Evolutionary conservation across 2,888 invertebrate species (phyloP).

Genomic region (Dichetophora obliterata): DNA sequence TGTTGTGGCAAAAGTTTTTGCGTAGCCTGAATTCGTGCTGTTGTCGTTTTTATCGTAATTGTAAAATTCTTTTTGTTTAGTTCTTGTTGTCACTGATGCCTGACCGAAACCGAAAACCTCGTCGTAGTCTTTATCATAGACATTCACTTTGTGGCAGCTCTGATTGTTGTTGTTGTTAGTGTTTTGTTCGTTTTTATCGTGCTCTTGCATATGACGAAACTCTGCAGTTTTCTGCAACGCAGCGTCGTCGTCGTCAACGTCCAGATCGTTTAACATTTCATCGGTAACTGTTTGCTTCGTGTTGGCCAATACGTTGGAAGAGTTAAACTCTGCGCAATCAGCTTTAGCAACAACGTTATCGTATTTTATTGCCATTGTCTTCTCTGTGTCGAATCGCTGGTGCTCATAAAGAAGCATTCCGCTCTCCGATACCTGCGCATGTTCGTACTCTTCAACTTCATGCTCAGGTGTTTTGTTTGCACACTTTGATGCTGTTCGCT

Average conservation of each 20-base stretch:
- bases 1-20: not conserved
- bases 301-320: constrained; percentile 50
- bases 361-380: not conserved
- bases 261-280: constrained; percentile 67
- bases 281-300: constrained; percentile 58
- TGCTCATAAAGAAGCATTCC: not conserved
- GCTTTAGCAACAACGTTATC: constrained; percentile 42
- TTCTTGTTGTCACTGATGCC: constrained; percentile 26
- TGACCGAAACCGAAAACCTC: constrained; percentile 46
- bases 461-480: not conserved
- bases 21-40: constrained; percentile 24
- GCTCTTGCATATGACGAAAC: not conserved
- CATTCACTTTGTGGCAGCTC: constrained; percentile 5
- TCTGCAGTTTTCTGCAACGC: not conserved
- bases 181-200: constrained; percentile 16
- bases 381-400: not conserved
- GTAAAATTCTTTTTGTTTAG: not conserved
- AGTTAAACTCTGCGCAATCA: constrained; percentile 53
- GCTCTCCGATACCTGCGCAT: constrained; percentile 18
- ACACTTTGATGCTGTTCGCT: constrained; percentile 50
- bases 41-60: constrained; percentile 21
- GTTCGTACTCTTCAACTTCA: constrained; percentile 2
- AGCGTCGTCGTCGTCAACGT: constrained; percentile 37
- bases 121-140: constrained; percentile 41
- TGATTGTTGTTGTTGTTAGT: constrained; percentile 3